Evolutionary conservation across 2,113 vertebrate species (phyloP), one percentile per base, ranked within the genome.

Genomic region (Empidonax traillii): DNA sequence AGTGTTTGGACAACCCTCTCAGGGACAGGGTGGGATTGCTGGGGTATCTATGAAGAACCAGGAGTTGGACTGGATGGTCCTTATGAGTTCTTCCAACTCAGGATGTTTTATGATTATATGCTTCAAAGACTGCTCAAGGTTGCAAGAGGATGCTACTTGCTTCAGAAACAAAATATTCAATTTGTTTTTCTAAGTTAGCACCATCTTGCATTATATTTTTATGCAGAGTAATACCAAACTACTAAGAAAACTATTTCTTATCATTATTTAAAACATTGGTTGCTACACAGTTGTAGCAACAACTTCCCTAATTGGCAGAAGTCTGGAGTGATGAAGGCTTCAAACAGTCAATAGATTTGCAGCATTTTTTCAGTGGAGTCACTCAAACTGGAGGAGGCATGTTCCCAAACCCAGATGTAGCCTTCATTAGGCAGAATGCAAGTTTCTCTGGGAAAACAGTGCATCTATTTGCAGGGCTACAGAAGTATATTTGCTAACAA

Each of bases 1-100:
- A 24, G 33, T 0, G 0, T 9, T 74, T 7, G 59, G 27, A 1
- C 35, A 56, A 11, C 2, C 1, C 59, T 74, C 16, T 43, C n/a
- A 25, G 51, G 37, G 52, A 27, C 37, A 51, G 61, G 19, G 8
- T 47, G 76, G 62, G 23, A 6, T 4, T n/a, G 21, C 1, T 37
- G n/a, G n/a, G 61, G 11, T 0, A 4, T 7, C 44, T 67, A 33
- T 2, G 49, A 33, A 83, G 55, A 47, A 47, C 5, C 41, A 69
- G 30, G 46, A 0, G 11, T 1, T 5, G 4, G 10, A 19, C 27
- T 33, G 8, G 10, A 24, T 53, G 0, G 21, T 41, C 39, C 20
- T 14, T 35, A 16, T 55, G 27, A 2, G 7, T 33, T 31, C 18
- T 2, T 43, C 25, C 31, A 56, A 1, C 41, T 63, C 41, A 37